phyloP scores from a whole-genome alignment of 2,113 vertebrate genomes.

The Vireo altiloquus region DNA sequence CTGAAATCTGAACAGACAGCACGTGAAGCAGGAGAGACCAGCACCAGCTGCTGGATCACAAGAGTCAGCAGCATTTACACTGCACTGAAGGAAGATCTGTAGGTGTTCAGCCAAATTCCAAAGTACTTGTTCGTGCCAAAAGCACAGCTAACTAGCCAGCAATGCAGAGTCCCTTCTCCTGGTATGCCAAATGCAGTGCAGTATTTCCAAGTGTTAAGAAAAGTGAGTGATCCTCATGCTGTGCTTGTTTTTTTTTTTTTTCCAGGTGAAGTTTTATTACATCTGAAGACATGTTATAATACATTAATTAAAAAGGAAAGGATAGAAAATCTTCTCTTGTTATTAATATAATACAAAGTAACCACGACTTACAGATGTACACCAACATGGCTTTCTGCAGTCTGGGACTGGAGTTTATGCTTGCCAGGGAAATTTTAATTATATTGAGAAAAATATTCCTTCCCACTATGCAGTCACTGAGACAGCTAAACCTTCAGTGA shows the following conservation, averaged over 20 bases:
- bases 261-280: constrained; percentile 5
- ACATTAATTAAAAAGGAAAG: background rate
- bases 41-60: background rate
- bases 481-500: background rate
- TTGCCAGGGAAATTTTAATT: background rate
- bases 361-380: background rate
- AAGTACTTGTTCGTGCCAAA: background rate
- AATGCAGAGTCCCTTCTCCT: background rate
- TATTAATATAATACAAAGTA: background rate
- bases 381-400: background rate
- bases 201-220: background rate
- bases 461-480: background rate
- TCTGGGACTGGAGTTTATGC: background rate
- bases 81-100: background rate
- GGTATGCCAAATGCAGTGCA: background rate
- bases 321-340: background rate
- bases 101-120: background rate
- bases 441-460: background rate
- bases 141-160: background rate
- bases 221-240: background rate
- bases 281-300: background rate
- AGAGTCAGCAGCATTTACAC: background rate
- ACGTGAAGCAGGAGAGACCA: background rate
- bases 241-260: background rate
- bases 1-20: constrained; percentile 69